phyloP scores from a whole-genome alignment of 1,140 invertebrate species.

The Bombus waltoni region DNA sequence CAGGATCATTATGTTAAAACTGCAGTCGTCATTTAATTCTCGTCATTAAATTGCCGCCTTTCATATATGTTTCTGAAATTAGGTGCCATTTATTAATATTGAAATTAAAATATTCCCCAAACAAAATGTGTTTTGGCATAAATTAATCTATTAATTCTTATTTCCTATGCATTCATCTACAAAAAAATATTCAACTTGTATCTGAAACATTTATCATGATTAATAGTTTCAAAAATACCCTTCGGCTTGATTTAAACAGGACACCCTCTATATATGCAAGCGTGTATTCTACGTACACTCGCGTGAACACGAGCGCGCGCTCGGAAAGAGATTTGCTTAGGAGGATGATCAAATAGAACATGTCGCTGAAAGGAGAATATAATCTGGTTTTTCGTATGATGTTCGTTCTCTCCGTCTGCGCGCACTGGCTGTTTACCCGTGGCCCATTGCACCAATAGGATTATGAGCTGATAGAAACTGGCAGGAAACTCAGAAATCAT shows the following conservation, averaged over 20 bases:
- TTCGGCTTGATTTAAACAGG: neutral
- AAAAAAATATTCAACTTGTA: neutral
- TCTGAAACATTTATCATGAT: neutral
- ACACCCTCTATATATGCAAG: neutral
- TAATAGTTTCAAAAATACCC: neutral
- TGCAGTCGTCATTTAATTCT: no score
- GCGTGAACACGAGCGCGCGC: neutral
- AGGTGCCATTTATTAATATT: no score
- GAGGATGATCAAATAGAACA: conserved; percentile 23
- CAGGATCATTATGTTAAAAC: no score
- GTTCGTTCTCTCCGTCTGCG: conserved; percentile 8
- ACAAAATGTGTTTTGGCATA: no score
- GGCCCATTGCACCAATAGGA: neutral
- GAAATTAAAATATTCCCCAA: no score
- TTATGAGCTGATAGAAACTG: neutral
- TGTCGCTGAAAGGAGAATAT: conserved; percentile 13
- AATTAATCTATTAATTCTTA: no score
- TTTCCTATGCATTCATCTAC: no score
- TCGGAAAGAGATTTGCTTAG: conserved; percentile 14
- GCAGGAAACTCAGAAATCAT: conserved; percentile 8
- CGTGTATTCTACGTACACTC: neutral
- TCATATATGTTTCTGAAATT: no score
- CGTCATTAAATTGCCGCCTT: no score
- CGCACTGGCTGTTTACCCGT: neutral
- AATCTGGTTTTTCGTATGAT: conserved; percentile 12